Evolutionary conservation across 2,113 vertebrate genomes (phyloP).

Genomic region (Aptenodytes patagonicus): DNA sequence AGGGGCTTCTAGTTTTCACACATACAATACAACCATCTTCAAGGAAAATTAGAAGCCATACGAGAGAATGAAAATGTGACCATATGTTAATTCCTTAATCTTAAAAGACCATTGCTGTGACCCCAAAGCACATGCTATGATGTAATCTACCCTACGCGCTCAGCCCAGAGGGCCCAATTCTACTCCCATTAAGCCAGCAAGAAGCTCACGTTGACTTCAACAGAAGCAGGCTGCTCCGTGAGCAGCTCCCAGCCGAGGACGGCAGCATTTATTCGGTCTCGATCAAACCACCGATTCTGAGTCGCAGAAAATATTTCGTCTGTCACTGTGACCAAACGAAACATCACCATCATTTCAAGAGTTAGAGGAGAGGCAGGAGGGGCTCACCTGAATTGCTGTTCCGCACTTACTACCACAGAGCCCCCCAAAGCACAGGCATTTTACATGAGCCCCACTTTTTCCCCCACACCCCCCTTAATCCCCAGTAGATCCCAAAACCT

Average conservation of each 20-base stretch:
- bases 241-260: background rate
- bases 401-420: background rate
- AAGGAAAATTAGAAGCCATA: background rate
- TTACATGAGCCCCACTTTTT: background rate
- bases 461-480: fast-evolving
- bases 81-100: conserved; percentile 3
- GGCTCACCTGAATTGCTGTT: background rate
- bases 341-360: background rate
- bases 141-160: background rate
- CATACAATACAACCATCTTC: background rate
- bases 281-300: background rate
- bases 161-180: background rate
- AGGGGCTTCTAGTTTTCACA: background rate
- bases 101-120: background rate
- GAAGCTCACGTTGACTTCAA: background rate
- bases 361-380: background rate
- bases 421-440: background rate
- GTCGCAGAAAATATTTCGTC: background rate
- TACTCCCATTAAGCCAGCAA: background rate
- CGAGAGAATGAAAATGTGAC: background rate
- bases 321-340: background rate
- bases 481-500: background rate
- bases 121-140: background rate
- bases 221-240: background rate
- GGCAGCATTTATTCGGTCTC: background rate